These are phyloP conservation scores for Leptodactylus fallax DNA, from an alignment of 2,797 vertebrate genomes.

Conservation along the genomic window DNA sequence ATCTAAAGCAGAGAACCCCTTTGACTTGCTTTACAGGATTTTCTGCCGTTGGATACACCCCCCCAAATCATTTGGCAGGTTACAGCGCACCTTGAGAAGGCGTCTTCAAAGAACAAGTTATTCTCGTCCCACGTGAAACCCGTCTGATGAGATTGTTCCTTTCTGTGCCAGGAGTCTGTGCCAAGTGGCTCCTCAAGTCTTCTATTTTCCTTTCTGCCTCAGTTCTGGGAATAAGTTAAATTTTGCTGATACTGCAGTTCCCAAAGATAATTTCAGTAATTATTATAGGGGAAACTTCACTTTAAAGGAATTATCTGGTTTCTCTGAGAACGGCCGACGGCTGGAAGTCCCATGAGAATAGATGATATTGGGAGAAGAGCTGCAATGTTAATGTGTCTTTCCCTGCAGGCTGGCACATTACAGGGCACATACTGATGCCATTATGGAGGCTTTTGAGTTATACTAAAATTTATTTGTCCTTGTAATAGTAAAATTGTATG, in stretches of 20 bases:
- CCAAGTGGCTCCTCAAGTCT: not conserved
- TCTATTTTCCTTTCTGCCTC: not conserved
- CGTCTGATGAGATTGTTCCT: not conserved
- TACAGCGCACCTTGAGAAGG: not conserved
- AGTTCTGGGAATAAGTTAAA: not conserved
- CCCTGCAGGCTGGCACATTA: not conserved
- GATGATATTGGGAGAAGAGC: too few species aligned
- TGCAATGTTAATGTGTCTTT: too few species aligned
- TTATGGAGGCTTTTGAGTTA: not conserved
- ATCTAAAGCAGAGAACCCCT: too few species aligned
- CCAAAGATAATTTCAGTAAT: not conserved
- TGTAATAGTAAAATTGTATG: too few species aligned
- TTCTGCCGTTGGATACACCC: too few species aligned
- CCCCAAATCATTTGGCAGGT: not conserved
- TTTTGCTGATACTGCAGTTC: not conserved
- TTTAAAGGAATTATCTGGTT: not conserved
- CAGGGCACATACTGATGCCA: not conserved
- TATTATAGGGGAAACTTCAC: not conserved
- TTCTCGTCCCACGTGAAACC: not conserved
- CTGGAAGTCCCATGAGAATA: not conserved
- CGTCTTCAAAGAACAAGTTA: not conserved
- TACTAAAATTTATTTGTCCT: too few species aligned
- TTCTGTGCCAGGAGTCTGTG: not conserved
- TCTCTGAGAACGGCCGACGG: not conserved
- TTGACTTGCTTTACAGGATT: too few species aligned